Percentiles rank a stretch among this genome's conserved stretches.
Evolutionary conservation across 2,113 vertebrate species (phyloP).

Genomic region (Desmodus rotundus): DNA sequence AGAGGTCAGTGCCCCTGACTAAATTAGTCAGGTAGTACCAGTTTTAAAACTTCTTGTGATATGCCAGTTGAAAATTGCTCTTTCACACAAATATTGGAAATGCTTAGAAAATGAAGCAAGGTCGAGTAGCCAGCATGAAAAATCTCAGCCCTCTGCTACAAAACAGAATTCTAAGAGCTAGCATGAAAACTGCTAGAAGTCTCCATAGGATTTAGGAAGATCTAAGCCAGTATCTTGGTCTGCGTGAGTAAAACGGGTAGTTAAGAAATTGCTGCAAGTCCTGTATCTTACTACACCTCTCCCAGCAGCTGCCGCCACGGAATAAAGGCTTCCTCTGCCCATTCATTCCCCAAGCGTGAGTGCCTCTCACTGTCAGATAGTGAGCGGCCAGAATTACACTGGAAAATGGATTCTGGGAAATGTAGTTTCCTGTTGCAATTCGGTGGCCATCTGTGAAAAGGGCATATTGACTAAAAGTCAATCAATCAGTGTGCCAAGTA

Average conservation of each 20-base stretch:
- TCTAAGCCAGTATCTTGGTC: neutral
- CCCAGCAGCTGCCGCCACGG: neutral
- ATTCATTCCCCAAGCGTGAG: fast-evolving
- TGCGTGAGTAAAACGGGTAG: neutral
- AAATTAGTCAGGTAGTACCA: neutral
- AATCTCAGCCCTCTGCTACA: neutral
- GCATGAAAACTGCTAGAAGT: neutral
- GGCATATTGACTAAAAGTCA: neutral
- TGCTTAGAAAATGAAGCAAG: neutral
- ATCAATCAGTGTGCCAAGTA: neutral
- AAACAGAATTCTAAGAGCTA: neutral
- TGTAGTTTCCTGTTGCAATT: neutral
- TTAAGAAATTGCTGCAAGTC: neutral
- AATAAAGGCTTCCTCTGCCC: neutral
- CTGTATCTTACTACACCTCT: neutral
- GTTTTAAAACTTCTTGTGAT: neutral
- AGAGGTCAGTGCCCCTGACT: neutral
- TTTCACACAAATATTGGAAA: neutral
- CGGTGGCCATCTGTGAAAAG: neutral
- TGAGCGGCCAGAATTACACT: neutral
- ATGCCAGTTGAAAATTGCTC: neutral
- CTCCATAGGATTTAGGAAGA: neutral
- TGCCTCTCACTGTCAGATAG: neutral
- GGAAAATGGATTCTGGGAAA: neutral
- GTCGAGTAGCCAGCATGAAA: neutral